Percentiles rank a stretch among this genome's conserved stretches.
Evolutionary conservation across 2,113 vertebrate species (phyloP).

Genomic region (Tragelaphus strepsiceros): DNA sequence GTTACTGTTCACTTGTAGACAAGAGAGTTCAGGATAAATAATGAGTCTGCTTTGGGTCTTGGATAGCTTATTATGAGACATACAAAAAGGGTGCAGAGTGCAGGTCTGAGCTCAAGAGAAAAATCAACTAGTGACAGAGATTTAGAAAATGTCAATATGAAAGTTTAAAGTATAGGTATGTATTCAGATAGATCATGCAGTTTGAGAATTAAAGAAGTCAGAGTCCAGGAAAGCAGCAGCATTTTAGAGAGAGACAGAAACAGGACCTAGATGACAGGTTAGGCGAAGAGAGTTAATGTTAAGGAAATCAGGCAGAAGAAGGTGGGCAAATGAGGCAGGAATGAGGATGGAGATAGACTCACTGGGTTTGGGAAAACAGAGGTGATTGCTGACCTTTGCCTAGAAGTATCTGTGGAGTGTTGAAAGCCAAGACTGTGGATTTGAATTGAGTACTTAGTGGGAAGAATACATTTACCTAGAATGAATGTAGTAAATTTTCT

Average conservation of each 20-base stretch:
- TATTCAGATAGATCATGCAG: not conserved
- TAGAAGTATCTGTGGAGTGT: not conserved
- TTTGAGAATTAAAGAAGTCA: not conserved
- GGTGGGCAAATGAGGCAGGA: not conserved
- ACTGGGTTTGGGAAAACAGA: not conserved
- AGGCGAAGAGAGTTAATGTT: not conserved
- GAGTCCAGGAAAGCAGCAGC: not conserved
- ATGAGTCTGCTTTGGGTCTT: not conserved
- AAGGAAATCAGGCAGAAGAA: not conserved
- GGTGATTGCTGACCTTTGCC: not conserved
- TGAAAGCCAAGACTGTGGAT: not conserved
- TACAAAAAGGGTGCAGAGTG: not conserved
- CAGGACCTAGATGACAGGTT: not conserved
- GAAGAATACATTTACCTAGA: not conserved
- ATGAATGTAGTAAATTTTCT: not conserved
- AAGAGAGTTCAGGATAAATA: not conserved
- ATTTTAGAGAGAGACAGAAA: not conserved
- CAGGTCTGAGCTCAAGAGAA: not conserved
- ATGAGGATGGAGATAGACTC: not conserved
- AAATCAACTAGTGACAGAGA: not conserved
- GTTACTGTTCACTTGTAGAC: not conserved
- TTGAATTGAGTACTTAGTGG: not conserved
- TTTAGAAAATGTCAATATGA: not conserved
- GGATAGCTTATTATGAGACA: not conserved
- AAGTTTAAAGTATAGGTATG: not conserved